Percentiles rank a stretch among this genome's conserved stretches.
phyloP scores from a whole-genome alignment of 2,113 vertebrate species.

The Ahaetulla prasina region DNA sequence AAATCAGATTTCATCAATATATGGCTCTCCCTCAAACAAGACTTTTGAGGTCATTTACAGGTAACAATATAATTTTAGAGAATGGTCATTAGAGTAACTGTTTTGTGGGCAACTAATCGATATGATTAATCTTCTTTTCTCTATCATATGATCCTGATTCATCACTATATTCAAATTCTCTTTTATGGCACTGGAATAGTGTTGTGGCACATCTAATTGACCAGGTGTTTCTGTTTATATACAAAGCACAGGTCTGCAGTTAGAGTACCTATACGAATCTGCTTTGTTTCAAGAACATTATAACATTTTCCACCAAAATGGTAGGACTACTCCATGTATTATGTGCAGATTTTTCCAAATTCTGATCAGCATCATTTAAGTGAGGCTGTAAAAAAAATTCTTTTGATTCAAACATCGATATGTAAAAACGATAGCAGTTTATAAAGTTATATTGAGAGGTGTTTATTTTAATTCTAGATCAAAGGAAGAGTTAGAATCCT shows the following conservation, averaged over 20 bases:
- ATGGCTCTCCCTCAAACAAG: conserved; percentile 70
- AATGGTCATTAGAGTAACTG: background rate
- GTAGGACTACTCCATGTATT: background rate
- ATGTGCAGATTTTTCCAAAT: background rate
- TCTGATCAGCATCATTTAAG: too few species aligned
- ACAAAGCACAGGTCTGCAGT: too few species aligned
- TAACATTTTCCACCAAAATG: background rate
- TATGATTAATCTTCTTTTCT: background rate
- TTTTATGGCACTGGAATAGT: background rate
- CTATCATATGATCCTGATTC: background rate
- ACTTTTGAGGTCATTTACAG: conserved; percentile 58
- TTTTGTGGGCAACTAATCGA: background rate
- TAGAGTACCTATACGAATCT: background rate
- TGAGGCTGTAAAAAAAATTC: too few species aligned
- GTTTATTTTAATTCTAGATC: conserved; percentile 64
- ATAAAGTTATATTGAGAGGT: background rate
- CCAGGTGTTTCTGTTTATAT: background rate
- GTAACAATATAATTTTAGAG: background rate
- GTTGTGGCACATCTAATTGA: background rate
- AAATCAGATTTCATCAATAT: conserved; percentile 77
- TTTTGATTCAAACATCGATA: too few species aligned
- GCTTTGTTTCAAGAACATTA: background rate
- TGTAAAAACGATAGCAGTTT: background rate
- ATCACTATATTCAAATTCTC: background rate
- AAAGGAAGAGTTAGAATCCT: conserved; percentile 75